Conservation (phyloP, 2,888 invertebrate genomes). For the Melinaea marsaeus region DNA sequence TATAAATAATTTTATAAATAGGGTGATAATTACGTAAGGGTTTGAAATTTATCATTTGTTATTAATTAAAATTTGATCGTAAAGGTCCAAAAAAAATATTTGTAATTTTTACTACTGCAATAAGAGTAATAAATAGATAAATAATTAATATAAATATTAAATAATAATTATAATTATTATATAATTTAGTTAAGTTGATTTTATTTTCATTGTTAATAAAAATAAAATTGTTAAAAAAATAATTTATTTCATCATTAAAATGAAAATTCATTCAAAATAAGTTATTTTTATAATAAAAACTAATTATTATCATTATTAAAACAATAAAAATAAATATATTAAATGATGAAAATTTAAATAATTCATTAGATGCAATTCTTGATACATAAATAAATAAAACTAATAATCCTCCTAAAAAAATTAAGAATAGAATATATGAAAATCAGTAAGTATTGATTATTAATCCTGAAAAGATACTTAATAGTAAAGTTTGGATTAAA, state of each 20-base stretch:
- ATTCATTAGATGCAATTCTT: conserved; percentile 80
- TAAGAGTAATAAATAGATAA: conserved; percentile 79
- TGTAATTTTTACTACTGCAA: conserved; percentile 78
- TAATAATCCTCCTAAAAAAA: conserved; percentile 81
- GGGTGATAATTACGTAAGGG: conserved; percentile 66
- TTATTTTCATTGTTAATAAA: conserved; percentile 64
- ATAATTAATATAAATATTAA: conserved; percentile 75
- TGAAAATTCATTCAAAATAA: conserved; percentile 52
- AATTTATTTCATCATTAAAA: conserved; percentile 44
- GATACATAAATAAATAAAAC: conserved; percentile 82
- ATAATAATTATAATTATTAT: conserved; percentile 71
- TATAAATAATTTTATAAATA: conserved; percentile 77
- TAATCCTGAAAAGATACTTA: conserved; percentile 66
- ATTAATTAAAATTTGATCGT: conserved; percentile 54
- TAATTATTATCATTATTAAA: conserved; percentile 38
- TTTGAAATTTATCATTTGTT: conserved; percentile 67
- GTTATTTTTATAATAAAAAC: conserved; percentile 43
- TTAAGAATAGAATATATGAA: conserved; percentile 79
- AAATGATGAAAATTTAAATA: conserved; percentile 56
- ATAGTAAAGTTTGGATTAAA: conserved; percentile 72
- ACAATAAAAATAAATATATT: conserved; percentile 42
- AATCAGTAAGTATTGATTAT: conserved; percentile 76
- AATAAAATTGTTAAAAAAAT: conserved; percentile 41
- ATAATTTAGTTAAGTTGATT: conserved; percentile 72
- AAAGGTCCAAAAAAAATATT: conserved; percentile 64